Evolutionary conservation across 2,797 vertebrate species (phyloP).

Genomic region (Pangasius larnaudii): DNA sequence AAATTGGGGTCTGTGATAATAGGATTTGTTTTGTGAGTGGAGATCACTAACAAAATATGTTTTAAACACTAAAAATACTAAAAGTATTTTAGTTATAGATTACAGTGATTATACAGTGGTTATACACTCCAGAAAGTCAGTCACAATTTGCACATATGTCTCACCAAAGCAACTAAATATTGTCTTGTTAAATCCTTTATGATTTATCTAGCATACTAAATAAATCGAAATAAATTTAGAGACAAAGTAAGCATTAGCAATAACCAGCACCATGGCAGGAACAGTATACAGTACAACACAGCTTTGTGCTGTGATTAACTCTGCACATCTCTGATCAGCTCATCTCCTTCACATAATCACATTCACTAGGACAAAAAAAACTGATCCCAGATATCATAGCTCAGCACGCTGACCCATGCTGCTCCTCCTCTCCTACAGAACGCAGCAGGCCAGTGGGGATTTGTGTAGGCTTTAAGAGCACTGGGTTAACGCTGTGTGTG

Average conservation of each 20-base stretch:
- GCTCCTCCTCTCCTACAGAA: background rate
- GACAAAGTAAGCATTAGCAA: background rate
- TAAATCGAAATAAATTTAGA: background rate
- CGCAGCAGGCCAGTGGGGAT: slow-evolving; percentile 13
- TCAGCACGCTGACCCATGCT: slow-evolving; percentile 12
- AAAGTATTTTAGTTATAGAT: background rate
- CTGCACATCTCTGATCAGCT: slow-evolving; percentile 15
- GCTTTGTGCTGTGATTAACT: slow-evolving; percentile 13
- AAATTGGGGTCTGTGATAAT: background rate
- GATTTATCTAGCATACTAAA: background rate
- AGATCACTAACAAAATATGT: background rate
- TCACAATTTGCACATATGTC: background rate
- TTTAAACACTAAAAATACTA: background rate
- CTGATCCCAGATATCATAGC: background rate
- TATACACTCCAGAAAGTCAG: background rate
- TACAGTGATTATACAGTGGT: too few relatives aligned
- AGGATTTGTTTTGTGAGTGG: background rate
- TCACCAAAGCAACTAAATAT: background rate
- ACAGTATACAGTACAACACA: background rate
- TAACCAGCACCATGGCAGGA: background rate
- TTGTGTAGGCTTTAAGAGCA: slow-evolving; percentile 5
- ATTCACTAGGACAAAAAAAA: background rate
- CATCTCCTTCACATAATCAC: slow-evolving; percentile 13
- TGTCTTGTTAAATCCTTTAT: background rate
- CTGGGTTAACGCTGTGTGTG: slow-evolving; percentile 19